Base-by-base conservation (phyloP, 2,113 vertebrate genomes). In the Pipra filicauda region DNA sequence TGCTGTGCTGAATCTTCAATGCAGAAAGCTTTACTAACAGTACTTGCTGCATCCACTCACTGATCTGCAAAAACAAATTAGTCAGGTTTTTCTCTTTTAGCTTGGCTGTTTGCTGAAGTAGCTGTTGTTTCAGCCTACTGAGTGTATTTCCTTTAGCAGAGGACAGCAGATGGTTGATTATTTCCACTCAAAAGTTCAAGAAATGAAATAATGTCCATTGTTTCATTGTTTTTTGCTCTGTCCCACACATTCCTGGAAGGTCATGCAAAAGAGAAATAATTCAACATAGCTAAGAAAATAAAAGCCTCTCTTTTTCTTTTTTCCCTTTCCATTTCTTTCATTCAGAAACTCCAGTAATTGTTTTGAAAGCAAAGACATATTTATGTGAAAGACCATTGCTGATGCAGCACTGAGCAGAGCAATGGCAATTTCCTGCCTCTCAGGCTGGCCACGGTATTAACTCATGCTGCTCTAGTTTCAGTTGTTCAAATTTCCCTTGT, bases 311-410 rank as follows among this genome's bases (percentile, higher is more conserved):
- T 52, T 15, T 49, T 54, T 16, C 44, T 48, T 57, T 85, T 51
- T 74, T 58, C 11, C 7, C 6, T 55, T 94, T 67, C 61, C 16
- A 43, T 37, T 93, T 80, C 20, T 67, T 90, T 92, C 33, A 81
- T 81, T 51, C 31, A 71, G 75, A 82, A 88, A 65, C 19, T 62
- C 43, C 64, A 74, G 41, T 54, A 81, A 59, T 75, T 91, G 33
- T 93, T 91, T 86, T 12, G 4, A 58, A 79, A 79, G 85, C 79
- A 94, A 85, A 88, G 78, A 37, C 67, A 30, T 93, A 75, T 93
- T 95, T 88, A 78, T 75, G 86, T 71, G 80, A 83, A 86, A 66
- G 55, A 59, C 44, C 64, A 41, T 24, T 69, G 75, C 83, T 74
- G 88, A 91, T 59, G 64, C 54, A 82, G 70, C 4, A 0, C 52